Percentiles rank a stretch among this genome's conserved stretches.
phyloP scores from a whole-genome alignment of 2,888 invertebrate genomes.

The Metalampra italica region DNA sequence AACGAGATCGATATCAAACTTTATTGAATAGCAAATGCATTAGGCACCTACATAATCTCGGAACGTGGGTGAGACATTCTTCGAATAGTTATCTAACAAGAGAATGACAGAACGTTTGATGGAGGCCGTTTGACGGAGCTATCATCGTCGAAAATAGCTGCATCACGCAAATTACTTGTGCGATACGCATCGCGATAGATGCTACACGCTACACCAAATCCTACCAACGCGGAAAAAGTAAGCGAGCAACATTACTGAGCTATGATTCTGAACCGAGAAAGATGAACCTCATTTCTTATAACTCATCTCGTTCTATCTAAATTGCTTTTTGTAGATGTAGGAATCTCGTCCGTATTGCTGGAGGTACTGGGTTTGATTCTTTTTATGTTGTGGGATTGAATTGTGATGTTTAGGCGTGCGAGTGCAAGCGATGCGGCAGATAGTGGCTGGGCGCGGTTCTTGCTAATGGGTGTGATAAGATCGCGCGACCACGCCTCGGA shows the following conservation, averaged over 20 bases:
- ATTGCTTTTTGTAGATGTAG: conserved; percentile 9
- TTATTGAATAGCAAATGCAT: conserved; percentile 61
- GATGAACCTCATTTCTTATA: conserved; percentile 35
- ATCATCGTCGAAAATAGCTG: conserved; percentile 61
- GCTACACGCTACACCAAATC: conserved; percentile 37
- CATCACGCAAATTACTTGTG: conserved; percentile 65
- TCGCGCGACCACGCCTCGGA: conserved; percentile 67
- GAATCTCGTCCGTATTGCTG: conserved; percentile 23
- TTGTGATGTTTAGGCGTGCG: conserved; percentile 41
- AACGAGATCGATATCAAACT: conserved; percentile 58
- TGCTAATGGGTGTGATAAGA: conserved; percentile 73
- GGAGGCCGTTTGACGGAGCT: conserved; percentile 27
- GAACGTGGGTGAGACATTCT: conserved; percentile 57
- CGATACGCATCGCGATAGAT: conserved; percentile 46
- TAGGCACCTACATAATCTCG: conserved; percentile 45
- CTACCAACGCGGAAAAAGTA: conserved; percentile 47
- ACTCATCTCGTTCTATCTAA: conserved; percentile 17
- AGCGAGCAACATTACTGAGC: conserved; percentile 43
- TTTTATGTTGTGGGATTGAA: conserved; percentile 14
- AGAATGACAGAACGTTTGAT: conserved; percentile 37
- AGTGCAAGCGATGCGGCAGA: conserved; percentile 53
- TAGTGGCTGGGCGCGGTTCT: conserved; percentile 65
- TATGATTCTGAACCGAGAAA: conserved; percentile 40
- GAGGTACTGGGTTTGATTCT: conserved; percentile 16
- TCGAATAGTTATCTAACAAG: conserved; percentile 52